Evolutionary conservation across 37 sponge, comb jelly and placozoan species (phyloP).

Genomic region (Axinella damicornis): DNA sequence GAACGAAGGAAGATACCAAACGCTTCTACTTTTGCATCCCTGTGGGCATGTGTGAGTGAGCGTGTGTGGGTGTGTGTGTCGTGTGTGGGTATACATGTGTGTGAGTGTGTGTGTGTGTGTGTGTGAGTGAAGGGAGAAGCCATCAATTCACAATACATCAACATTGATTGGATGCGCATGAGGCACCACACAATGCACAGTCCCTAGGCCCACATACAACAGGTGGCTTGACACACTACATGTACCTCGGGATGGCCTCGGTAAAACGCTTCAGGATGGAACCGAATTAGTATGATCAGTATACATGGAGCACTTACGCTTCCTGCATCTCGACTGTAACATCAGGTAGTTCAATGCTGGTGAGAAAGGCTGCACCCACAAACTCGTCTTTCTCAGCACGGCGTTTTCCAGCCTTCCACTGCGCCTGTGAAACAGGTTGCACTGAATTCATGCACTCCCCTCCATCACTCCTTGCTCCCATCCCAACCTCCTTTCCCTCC

Average conservation of each 20-base stretch:
- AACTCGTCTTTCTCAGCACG: constrained; percentile 93
- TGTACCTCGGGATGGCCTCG: too few species aligned
- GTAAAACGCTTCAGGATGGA: too few species aligned
- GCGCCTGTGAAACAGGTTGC: background rate
- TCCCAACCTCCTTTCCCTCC: background rate
- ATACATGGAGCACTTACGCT: constrained; percentile 47
- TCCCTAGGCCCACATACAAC: too few species aligned
- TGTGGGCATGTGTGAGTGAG: background rate
- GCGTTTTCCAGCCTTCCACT: constrained; percentile 97
- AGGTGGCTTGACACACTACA: too few species aligned
- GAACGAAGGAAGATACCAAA: constrained; percentile 65
- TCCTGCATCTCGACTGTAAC: constrained; percentile 41
- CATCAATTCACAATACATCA: too few species aligned
- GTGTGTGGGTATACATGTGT: background rate
- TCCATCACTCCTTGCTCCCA: background rate
- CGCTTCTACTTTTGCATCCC: constrained; percentile 68
- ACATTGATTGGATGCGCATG: too few species aligned
- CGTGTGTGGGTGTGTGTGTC: too few species aligned
- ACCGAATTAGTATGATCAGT: too few species aligned
- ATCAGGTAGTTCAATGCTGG: constrained; percentile 67
- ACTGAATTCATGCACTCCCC: background rate
- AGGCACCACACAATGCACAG: too few species aligned
- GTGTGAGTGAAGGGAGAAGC: background rate
- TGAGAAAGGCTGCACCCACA: constrained; percentile 69
- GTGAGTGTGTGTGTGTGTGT: background rate